Percentiles rank a stretch among this genome's conserved stretches.
Conservation (phyloP, 2,113 vertebrate species). For the Xiphophorus couchianus region DNA sequence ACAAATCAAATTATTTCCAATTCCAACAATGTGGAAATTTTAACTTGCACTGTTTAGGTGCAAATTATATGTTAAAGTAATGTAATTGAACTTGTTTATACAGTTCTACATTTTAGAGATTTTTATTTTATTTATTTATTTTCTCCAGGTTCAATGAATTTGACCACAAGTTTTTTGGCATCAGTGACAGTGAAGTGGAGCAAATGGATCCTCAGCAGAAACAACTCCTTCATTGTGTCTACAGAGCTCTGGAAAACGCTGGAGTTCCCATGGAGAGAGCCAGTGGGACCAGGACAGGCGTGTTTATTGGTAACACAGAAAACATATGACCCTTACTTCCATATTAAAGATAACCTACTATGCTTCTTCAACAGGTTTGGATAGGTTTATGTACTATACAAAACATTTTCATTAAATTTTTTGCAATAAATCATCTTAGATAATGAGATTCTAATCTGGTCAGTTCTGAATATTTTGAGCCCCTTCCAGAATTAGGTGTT, state of each 20-base stretch:
- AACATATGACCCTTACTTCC: neutral
- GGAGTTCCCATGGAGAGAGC: slow-evolving; percentile 83
- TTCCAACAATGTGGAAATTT: neutral
- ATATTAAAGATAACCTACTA: no score
- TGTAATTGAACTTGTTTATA: neutral
- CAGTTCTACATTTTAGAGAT: neutral
- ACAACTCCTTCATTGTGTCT: slow-evolving; percentile 84
- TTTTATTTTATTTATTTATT: neutral
- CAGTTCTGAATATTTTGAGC: no score
- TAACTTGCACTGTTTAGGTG: neutral
- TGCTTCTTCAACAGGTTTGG: no score
- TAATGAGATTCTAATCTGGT: no score
- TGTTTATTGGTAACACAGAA: slow-evolving; percentile 80
- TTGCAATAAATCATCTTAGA: no score
- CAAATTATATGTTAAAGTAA: neutral
- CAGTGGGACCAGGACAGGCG: slow-evolving; percentile 83
- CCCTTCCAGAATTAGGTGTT: no score
- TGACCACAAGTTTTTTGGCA: slow-evolving; percentile 85
- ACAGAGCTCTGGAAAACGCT: slow-evolving; percentile 84
- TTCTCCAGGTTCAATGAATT: slow-evolving; percentile 82
- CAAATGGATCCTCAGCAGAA: slow-evolving; percentile 86
- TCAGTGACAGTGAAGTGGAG: slow-evolving; percentile 81
- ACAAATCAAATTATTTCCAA: neutral
- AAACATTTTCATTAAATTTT: no score
- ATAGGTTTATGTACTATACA: no score